Conservation (phyloP, 53 echinoderm and acorn worm species). For the Patiria pectinifera region DNA sequence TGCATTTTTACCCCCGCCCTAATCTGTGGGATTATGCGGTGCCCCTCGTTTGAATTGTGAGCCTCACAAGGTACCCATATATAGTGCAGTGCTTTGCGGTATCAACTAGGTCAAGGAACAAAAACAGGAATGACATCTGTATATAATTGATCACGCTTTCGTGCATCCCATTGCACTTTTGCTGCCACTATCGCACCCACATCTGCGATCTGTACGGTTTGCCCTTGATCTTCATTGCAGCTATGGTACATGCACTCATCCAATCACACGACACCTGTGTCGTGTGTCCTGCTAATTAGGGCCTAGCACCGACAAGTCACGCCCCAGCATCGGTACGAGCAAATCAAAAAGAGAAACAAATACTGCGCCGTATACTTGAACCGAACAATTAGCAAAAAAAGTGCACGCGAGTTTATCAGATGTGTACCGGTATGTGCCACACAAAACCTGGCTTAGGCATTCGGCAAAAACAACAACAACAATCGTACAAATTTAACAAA, state of each 20-base stretch:
- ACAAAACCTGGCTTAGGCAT: no score
- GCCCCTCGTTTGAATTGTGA: no score
- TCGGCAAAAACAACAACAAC: no score
- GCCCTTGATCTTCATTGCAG: neutral
- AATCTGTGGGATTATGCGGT: no score
- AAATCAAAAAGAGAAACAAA: neutral
- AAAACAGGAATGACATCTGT: no score
- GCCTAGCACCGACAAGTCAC: neutral
- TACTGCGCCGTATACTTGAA: neutral
- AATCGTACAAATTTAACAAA: no score
- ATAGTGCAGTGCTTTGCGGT: no score
- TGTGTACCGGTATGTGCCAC: no score
- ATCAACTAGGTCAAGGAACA: no score
- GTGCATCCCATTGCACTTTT: neutral
- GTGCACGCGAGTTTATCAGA: neutral
- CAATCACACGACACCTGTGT: neutral
- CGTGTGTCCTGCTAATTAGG: neutral
- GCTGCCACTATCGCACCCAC: neutral
- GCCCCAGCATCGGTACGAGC: neutral
- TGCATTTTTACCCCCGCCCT: no score
- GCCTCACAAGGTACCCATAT: no score
- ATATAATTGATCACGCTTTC: neutral
- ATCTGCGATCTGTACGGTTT: neutral
- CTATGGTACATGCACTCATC: neutral
- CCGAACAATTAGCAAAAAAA: neutral